Evolutionary conservation across 2,888 invertebrate species (phyloP).

Genomic region (Cataglyphis rosenhaueri): DNA sequence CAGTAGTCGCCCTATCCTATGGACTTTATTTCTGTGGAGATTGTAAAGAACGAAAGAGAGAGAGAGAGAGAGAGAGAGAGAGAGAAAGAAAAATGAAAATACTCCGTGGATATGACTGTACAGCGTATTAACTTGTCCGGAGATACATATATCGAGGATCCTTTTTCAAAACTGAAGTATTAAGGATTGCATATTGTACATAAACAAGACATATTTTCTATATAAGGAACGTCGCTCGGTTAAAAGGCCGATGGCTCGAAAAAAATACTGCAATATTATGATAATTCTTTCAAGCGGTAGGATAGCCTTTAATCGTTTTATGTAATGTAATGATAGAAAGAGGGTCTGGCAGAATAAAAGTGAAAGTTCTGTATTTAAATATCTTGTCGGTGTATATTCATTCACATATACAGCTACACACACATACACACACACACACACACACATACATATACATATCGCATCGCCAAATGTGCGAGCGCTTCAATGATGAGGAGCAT

Average conservation of each 20-base stretch:
- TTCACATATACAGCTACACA: slow-evolving; percentile 47
- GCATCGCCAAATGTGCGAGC: neutral
- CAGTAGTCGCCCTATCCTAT: slow-evolving; percentile 68
- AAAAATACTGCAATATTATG: slow-evolving; percentile 85
- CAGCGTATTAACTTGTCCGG: slow-evolving; percentile 83
- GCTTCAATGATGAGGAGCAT: neutral
- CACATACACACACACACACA: neutral
- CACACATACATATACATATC: neutral
- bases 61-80: slow-evolving; percentile 25
- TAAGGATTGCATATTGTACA: slow-evolving; percentile 85
- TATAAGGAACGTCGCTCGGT: slow-evolving; percentile 84
- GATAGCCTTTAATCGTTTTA: slow-evolving; percentile 85
- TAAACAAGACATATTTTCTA: slow-evolving; percentile 86
- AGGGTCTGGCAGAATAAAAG: slow-evolving; percentile 85
- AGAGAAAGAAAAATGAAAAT: slow-evolving; percentile 68
- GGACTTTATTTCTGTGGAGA: slow-evolving; percentile 69
- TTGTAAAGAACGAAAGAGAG: slow-evolving; percentile 25
- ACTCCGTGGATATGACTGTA: slow-evolving; percentile 84
- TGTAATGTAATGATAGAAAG: slow-evolving; percentile 85
- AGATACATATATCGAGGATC: slow-evolving; percentile 81
- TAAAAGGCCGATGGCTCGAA: slow-evolving; percentile 83
- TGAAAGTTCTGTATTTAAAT: slow-evolving; percentile 85
- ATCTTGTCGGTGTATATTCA: slow-evolving; percentile 62
- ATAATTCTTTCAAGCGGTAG: slow-evolving; percentile 85
- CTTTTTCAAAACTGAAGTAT: slow-evolving; percentile 82